A percentile compares a stretch with the other conserved stretches of the same genome.
Conservation (phyloP, 1,140 invertebrate species). For the Drosophila kanapiae region DNA sequence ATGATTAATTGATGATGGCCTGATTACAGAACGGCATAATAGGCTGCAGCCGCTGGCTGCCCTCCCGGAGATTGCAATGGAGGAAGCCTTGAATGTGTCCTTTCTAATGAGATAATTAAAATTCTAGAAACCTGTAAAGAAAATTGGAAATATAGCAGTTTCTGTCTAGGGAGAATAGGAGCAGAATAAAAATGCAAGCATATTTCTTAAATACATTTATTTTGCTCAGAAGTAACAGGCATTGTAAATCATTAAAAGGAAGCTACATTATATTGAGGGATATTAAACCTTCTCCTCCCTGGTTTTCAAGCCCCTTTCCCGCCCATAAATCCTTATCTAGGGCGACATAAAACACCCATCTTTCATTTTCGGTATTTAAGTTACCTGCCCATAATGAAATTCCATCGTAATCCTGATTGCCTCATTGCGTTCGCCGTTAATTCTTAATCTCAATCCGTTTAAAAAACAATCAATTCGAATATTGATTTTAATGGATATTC, state of each 20-base stretch:
- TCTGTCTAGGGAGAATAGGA: neutral
- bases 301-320: too few relatives aligned
- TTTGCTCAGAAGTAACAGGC: neutral
- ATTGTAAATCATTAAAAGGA: neutral
- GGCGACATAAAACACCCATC: neutral
- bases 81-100: neutral
- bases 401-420: conserved; percentile 15
- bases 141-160: neutral
- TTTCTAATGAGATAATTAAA: conserved; percentile 12
- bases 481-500: conserved; percentile 37
- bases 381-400: conserved; percentile 29
- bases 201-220: neutral
- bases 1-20: conserved; percentile 56
- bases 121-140: neutral
- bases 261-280: neutral
- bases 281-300: neutral
- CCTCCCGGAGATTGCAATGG: neutral
- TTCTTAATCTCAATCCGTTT: conserved; percentile 33
- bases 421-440: conserved; percentile 27
- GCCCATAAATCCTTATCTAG: neutral
- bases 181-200: neutral
- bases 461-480: conserved; percentile 45
- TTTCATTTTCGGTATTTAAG: neutral
- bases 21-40: conserved; percentile 29
- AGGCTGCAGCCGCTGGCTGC: neutral